Evolutionary conservation across 2,888 invertebrate species (phyloP), one percentile per base, ranked within the genome.

Genomic region (Heterodera filipjevi): DNA sequence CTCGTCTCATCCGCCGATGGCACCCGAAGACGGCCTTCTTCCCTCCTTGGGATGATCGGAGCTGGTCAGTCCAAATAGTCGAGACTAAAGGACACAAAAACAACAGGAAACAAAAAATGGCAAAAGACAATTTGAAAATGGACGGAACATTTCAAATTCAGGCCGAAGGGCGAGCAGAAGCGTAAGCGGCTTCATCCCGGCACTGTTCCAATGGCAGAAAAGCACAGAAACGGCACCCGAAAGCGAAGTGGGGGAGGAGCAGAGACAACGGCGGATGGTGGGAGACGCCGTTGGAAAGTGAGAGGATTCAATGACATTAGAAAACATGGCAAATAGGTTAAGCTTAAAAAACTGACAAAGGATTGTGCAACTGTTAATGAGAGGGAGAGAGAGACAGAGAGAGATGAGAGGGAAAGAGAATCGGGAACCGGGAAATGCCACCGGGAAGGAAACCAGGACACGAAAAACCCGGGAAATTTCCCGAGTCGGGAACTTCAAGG

Each of bases 211-310:
- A 49, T 44, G n/a, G 73, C 49, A 73, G n/a, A 64, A 49, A 49
- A 35, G 27, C 35, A 75, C 32, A 6, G 14, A 22, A 33, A 32
- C 30, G 39, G 75, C 16, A 30, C 16, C 30, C 19, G 75, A 49
- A 16, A 35, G 74, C n/a, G 35, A 39, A 3, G 22, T 27, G 22
- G 33, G 68, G 46, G 46, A 49, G 16, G 66, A 49, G 30, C 46
- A 49, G 33, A 66, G 33, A 32, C 68, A 66, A 14, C 44, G 66
- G 32, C 66, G 59, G 46, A 66, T 75, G 75, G 75, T 59, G 14
- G 32, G 22, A 22, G 75, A 75, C 14, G 66, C 75, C 0, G 75
- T 64, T 33, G 59, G 30, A 8, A 75, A 64, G 75, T 75, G 68
- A 14, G 66, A 16, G 6, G 1, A 22, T 35, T 33, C 27, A 1